Evolutionary conservation across 2,113 vertebrate genomes (phyloP).

Genomic region (Sterrhoptilus dennistouni): DNA sequence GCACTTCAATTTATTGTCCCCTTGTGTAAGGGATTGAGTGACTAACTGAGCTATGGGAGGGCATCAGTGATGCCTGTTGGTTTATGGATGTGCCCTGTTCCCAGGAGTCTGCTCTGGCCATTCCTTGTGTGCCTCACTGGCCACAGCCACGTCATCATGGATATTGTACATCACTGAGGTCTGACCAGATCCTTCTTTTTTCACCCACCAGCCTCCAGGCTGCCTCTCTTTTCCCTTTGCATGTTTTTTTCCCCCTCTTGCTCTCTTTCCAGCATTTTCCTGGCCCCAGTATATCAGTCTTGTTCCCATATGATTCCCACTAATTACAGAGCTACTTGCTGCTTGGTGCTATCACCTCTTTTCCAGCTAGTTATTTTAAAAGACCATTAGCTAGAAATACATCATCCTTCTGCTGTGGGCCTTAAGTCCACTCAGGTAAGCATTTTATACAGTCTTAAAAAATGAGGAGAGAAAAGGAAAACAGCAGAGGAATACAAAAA

Average conservation of each 20-base stretch:
- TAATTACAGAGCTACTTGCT: conserved; percentile 60
- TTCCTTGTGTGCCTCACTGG: not conserved
- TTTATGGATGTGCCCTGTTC: not conserved
- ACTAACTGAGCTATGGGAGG: not conserved
- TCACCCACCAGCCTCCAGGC: not conserved
- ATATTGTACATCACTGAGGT: not conserved
- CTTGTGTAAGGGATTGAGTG: not conserved
- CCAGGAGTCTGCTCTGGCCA: not conserved
- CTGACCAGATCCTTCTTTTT: not conserved
- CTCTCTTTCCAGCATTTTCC: conserved; percentile 26
- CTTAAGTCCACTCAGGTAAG: conserved; percentile 52
- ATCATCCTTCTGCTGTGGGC: conserved; percentile 57
- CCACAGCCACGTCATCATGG: not conserved
- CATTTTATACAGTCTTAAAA: conserved; percentile 60
- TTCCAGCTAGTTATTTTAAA: conserved; percentile 3
- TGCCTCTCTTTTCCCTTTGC: not conserved
- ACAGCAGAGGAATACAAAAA: conserved; percentile 53
- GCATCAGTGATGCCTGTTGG: not conserved
- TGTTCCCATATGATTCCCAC: not conserved
- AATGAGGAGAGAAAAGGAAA: conserved; percentile 44
- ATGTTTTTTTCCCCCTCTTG: not conserved
- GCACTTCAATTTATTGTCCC: conserved; percentile 7
- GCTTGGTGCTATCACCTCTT: conserved; percentile 33
- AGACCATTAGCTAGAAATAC: conserved; percentile 48
- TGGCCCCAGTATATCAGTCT: not conserved